Evolutionary conservation across 2,888 invertebrate genomes (phyloP).

Genomic region (Tenthredo notha): DNA sequence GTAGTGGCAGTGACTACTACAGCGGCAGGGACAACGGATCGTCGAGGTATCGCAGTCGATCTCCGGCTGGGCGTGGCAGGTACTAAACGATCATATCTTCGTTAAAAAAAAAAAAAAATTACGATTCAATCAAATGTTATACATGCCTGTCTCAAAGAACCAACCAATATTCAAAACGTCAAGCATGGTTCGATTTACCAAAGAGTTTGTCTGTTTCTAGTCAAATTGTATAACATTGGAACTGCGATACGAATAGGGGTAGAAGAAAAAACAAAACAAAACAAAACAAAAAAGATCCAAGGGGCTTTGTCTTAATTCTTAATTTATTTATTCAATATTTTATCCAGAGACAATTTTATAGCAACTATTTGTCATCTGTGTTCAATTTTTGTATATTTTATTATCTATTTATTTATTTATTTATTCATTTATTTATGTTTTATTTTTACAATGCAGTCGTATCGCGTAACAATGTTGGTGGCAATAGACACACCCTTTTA

Average conservation of each 20-base stretch:
- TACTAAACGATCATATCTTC: conserved; percentile 73
- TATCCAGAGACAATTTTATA: neutral
- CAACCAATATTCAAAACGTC: conserved; percentile 19
- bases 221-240: conserved; percentile 11
- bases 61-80: conserved; percentile 80
- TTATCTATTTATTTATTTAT: conserved; percentile 9
- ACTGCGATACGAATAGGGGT: conserved; percentile 1
- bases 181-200: conserved; percentile 3
- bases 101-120: conserved; percentile 56
- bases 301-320: neutral
- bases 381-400: neutral
- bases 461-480: conserved; percentile 13
- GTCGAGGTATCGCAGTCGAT: conserved; percentile 80
- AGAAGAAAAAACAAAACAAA: neutral
- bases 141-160: conserved; percentile 15
- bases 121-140: conserved; percentile 35
- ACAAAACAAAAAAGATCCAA: neutral
- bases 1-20: conserved; percentile 63
- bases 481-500: conserved; percentile 37
- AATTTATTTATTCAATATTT: neutral
- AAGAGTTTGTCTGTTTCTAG: conserved; percentile 39
- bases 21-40: conserved; percentile 77
- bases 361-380: neutral
- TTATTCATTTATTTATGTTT: neutral
- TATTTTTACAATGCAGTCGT: neutral